Percentiles rank a stretch among this genome's conserved stretches.
These are phyloP conservation scores for Okapia johnstoni DNA, from an alignment of 2,113 vertebrate species.

Conservation along the genomic window DNA sequence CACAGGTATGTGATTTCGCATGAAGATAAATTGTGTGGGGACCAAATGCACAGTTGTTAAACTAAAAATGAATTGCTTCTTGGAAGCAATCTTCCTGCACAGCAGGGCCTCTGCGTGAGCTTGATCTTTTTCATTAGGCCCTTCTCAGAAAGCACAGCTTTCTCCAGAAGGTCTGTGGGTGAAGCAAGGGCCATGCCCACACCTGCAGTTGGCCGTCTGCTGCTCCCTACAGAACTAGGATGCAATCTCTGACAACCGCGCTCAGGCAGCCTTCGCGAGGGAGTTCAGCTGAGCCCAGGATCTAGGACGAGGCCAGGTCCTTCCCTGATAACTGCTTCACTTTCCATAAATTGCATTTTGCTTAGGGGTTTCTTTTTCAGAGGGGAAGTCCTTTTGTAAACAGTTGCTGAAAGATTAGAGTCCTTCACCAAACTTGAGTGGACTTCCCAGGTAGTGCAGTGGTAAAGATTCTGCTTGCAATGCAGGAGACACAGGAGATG, in stretches of 20 bases:
- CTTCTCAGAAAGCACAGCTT: not conserved
- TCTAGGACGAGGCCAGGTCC: not conserved
- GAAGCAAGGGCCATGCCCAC: constrained; percentile 20
- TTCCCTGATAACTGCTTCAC: not conserved
- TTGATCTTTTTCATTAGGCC: constrained; percentile 49
- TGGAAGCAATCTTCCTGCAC: constrained; percentile 71
- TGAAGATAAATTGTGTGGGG: constrained; percentile 75
- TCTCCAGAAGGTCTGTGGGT: not conserved
- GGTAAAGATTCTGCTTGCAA: not conserved
- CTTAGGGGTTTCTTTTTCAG: not conserved
- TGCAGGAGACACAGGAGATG: not conserved
- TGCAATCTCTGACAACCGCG: not conserved
- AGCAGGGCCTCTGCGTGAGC: constrained; percentile 57
- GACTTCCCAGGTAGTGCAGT: not conserved
- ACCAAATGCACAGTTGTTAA: constrained; percentile 70
- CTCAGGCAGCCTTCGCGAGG: not conserved
- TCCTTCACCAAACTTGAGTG: not conserved
- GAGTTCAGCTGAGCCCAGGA: not conserved
- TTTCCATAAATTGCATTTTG: not conserved
- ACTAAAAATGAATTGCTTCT: constrained; percentile 72
- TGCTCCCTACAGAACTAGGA: not conserved
- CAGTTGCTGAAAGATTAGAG: not conserved
- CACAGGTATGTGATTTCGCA: constrained; percentile 70
- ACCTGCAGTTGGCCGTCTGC: constrained; percentile 38
- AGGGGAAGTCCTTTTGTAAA: not conserved